phyloP scores from a whole-genome alignment of 2,888 invertebrate genomes.

The Epinotia demarniana region DNA sequence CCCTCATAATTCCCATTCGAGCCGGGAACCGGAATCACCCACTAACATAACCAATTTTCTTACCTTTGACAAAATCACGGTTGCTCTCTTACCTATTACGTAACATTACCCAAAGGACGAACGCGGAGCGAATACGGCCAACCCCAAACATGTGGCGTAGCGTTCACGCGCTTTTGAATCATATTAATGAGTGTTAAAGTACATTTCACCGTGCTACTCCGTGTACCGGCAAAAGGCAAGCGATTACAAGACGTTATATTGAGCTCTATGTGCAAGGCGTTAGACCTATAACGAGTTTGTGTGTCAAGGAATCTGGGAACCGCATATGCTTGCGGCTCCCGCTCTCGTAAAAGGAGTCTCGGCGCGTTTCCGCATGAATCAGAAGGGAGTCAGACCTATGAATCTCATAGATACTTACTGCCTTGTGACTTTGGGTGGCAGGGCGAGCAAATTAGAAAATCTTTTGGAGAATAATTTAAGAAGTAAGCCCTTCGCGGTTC shows the following conservation, averaged over 20 bases:
- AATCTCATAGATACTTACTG: slow-evolving; percentile 20
- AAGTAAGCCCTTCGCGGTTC: slow-evolving; percentile 65
- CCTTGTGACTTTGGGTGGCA: slow-evolving; percentile 42
- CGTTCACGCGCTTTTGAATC: slow-evolving; percentile 65
- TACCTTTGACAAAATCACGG: slow-evolving; percentile 84
- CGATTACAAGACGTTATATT: slow-evolving; percentile 62
- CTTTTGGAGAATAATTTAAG: slow-evolving; percentile 83
- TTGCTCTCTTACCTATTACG: slow-evolving; percentile 77
- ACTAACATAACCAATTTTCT: slow-evolving; percentile 83
- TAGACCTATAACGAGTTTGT: slow-evolving; percentile 71
- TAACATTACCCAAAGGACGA: slow-evolving; percentile 82
- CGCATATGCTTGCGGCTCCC: slow-evolving; percentile 65
- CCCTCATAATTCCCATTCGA: slow-evolving; percentile 69
- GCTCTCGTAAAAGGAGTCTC: slow-evolving; percentile 63
- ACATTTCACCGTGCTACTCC: slow-evolving; percentile 61
- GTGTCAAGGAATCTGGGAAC: slow-evolving; percentile 57
- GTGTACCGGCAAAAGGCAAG: slow-evolving; percentile 59
- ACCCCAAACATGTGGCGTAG: slow-evolving; percentile 58
- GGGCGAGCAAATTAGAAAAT: slow-evolving; percentile 82
- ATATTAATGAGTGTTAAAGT: slow-evolving; percentile 72
- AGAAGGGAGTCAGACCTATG: slow-evolving; percentile 21
- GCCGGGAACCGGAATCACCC: slow-evolving; percentile 72
- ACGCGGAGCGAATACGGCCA: slow-evolving; percentile 74
- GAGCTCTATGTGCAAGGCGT: slow-evolving; percentile 66
- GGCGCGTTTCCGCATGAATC: not conserved